These are phyloP conservation scores for Anarhynchus alexandrinus DNA, from an alignment of 2,113 vertebrate species.

Conservation along the genomic window DNA sequence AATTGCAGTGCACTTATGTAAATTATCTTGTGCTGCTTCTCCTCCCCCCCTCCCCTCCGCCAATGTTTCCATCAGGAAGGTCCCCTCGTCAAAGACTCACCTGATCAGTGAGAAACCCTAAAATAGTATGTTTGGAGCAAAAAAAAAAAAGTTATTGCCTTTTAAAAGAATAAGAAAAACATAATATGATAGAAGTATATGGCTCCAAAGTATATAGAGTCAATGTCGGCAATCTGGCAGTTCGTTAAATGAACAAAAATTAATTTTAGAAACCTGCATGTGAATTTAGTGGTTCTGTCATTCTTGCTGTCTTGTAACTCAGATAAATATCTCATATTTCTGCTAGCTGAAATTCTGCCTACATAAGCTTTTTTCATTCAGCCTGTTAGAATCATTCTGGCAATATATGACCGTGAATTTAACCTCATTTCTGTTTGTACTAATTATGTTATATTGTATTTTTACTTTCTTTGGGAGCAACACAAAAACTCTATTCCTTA, in stretches of 20 bases:
- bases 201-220: not conserved
- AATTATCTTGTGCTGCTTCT: not conserved
- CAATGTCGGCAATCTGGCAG: not conserved
- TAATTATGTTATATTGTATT: conserved; percentile 39
- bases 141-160: not conserved
- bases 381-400: not conserved
- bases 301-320: not conserved
- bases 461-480: conserved; percentile 45
- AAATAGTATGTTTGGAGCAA: not conserved
- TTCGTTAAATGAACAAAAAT: not conserved
- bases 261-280: conserved; percentile 30
- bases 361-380: conserved; percentile 28
- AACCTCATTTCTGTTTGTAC: conserved; percentile 20
- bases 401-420: conserved; percentile 29
- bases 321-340: not conserved
- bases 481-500: not conserved
- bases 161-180: not conserved
- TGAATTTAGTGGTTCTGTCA: conserved; percentile 2
- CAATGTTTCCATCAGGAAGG: not conserved
- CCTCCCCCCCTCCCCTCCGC: not conserved
- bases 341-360: conserved; percentile 34
- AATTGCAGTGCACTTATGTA: conserved; percentile 46
- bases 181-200: not conserved
- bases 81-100: not conserved
- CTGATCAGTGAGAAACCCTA: not conserved